A percentile compares a stretch with the other conserved stretches of the same genome.
Conservation (phyloP, 2,113 vertebrate genomes). For the Oreochromis aureus region DNA sequence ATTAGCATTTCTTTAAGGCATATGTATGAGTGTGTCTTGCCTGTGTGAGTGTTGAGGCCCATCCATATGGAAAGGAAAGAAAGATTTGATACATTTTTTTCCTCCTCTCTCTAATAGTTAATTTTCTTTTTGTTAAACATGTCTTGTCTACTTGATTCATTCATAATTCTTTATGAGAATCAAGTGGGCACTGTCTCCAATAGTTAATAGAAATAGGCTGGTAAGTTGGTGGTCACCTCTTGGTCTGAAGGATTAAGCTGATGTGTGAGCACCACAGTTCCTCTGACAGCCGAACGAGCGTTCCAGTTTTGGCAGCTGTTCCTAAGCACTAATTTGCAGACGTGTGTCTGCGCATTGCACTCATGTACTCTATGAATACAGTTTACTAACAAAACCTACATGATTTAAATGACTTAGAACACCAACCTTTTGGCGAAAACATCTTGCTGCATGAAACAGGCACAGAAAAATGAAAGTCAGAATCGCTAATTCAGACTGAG, state of each 20-base stretch:
- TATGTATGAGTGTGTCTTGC: background rate
- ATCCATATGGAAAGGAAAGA: background rate
- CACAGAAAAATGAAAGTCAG: background rate
- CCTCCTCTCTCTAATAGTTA: background rate
- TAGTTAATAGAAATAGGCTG: background rate
- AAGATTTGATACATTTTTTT: rapidly evolving
- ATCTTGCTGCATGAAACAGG: background rate
- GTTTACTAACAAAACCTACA: background rate
- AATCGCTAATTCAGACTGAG: background rate
- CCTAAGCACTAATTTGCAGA: background rate
- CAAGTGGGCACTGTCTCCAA: background rate
- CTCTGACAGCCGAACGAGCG: background rate
- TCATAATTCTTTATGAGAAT: background rate
- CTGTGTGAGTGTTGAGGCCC: background rate
- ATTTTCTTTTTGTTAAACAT: background rate
- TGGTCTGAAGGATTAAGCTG: background rate
- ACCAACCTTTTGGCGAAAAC: background rate
- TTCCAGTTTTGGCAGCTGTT: background rate
- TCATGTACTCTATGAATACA: background rate
- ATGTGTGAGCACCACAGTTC: background rate
- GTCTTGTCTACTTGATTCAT: background rate
- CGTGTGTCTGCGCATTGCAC: background rate
- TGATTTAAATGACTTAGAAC: background rate
- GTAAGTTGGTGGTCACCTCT: background rate
- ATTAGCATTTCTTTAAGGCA: background rate